These are phyloP conservation scores for Zeuzera pyrina DNA, from an alignment of 2,888 invertebrate genomes.

Conservation along the genomic window DNA sequence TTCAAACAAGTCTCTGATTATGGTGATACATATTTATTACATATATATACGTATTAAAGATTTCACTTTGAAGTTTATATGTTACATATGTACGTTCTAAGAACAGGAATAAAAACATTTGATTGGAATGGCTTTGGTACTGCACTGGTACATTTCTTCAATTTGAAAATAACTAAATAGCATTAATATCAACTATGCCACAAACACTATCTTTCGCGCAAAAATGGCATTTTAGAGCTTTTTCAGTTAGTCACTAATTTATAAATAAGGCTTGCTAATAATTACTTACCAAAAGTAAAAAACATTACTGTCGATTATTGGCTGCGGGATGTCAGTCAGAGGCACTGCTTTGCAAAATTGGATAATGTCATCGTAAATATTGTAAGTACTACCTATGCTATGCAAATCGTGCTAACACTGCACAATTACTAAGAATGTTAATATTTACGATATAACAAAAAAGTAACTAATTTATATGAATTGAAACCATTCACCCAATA, in stretches of 20 bases:
- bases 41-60: too few species aligned
- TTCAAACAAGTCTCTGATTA: too few species aligned
- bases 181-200: constrained; percentile 19
- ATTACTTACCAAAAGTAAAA: constrained; percentile 19
- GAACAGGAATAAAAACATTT: too few species aligned
- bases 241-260: constrained; percentile 29
- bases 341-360: constrained; percentile 21
- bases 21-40: too few species aligned
- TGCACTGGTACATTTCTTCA: constrained; percentile 15
- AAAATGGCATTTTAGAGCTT: constrained; percentile 23
- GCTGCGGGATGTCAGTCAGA: constrained; percentile 16
- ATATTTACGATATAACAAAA: too few species aligned
- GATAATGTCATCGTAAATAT: constrained; percentile 18
- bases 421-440: too few species aligned
- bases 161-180: constrained; percentile 16
- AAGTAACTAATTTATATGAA: too few species aligned
- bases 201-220: constrained; percentile 21
- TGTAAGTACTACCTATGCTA: too few species aligned
- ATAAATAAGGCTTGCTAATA: constrained; percentile 36
- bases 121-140: constrained; percentile 19
- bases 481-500: too few species aligned
- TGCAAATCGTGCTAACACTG: too few species aligned
- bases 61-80: too few species aligned
- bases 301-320: constrained; percentile 3
- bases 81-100: too few species aligned